Evolutionary conservation across 2,888 invertebrate species (phyloP), one percentile per base, ranked within the genome.

Genomic region (Adineta ricciae): DNA sequence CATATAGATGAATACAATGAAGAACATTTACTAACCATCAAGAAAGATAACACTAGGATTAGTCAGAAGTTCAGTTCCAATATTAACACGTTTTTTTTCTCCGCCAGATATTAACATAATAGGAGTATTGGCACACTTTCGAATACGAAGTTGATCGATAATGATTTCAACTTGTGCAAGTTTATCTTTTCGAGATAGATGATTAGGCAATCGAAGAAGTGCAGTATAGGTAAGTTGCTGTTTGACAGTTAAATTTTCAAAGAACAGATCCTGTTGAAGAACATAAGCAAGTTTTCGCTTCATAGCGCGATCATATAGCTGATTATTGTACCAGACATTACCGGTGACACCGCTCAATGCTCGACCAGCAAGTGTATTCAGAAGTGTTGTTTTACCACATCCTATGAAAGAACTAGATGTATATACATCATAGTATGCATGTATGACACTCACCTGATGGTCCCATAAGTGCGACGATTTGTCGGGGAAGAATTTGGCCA

Each of bases 41-140:
- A 56, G 56, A 52, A 94, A 91, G 93, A 95, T 93, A 72, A 95
- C 90, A 85, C 94, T 93, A 54, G 94, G 94, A 91, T 94, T 94
- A 32, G 94, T 94, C 86, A 95, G 92, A 87, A 95, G 91, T 90
- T 95, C 94, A 89, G 94, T 94, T 84, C 94, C 94, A 88, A 95
- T 94, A 89, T 94, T 94, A 72, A 94, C 94, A 88, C 94, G 91
- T 89, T 94, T 95, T 91, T 94, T 94, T 89, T 95, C 94, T 38
- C 95, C 94, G 0, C 95, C 95, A 72, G 94, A 94, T 83, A 95
- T 32, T 24, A 73, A 21, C 38, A 38, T 38, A 4, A 73, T 73
- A 19, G 36, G 36, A 21, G 94, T 94, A 89, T 94, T 93, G 89
- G 94, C 93, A 89, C 94, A 94, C 89, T 92, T 92, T 86, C 92